Evolutionary conservation across 2,113 vertebrate species (phyloP).

Genomic region (Pollachius pollachius): DNA sequence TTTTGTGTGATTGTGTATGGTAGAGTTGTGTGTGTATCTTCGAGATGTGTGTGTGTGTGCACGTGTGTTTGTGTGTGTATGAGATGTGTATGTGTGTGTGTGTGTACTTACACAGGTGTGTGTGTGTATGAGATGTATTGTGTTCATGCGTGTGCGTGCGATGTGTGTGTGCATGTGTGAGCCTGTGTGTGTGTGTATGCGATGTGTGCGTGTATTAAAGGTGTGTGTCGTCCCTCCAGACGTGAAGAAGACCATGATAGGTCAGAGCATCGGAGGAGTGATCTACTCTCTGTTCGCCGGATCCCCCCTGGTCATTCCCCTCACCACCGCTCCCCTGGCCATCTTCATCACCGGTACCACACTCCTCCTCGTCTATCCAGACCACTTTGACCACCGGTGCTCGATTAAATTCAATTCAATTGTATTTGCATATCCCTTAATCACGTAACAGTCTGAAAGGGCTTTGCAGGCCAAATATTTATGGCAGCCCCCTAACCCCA

Average conservation of each 20-base stretch:
- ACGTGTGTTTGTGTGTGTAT: constrained; percentile 8
- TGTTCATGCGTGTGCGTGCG: neutral
- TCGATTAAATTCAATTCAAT: no score
- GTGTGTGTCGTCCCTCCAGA: constrained; percentile 68
- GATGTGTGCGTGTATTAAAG: neutral
- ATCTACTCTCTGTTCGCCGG: constrained; percentile 91
- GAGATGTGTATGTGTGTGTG: no score
- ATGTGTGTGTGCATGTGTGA: constrained; percentile 2
- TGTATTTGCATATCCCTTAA: no score
- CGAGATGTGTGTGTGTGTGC: neutral
- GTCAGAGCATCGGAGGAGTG: constrained; percentile 94
- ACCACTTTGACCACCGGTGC: no score
- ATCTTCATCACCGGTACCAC: constrained; percentile 92
- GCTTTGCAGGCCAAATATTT: no score
- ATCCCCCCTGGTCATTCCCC: constrained; percentile 92
- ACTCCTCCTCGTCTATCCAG: neutral
- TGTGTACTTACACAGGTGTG: neutral
- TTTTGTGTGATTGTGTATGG: no score
- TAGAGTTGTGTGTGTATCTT: no score
- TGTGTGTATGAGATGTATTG: neutral
- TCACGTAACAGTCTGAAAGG: no score
- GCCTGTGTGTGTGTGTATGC: no score
- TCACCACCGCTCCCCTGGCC: constrained; percentile 93
- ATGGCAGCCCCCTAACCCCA: no score
- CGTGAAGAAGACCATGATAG: constrained; percentile 92